Percentiles rank a stretch among this genome's conserved stretches.
Evolutionary conservation across 2,113 vertebrate species (phyloP).

Genomic region (Microtus pennsylvanicus): DNA sequence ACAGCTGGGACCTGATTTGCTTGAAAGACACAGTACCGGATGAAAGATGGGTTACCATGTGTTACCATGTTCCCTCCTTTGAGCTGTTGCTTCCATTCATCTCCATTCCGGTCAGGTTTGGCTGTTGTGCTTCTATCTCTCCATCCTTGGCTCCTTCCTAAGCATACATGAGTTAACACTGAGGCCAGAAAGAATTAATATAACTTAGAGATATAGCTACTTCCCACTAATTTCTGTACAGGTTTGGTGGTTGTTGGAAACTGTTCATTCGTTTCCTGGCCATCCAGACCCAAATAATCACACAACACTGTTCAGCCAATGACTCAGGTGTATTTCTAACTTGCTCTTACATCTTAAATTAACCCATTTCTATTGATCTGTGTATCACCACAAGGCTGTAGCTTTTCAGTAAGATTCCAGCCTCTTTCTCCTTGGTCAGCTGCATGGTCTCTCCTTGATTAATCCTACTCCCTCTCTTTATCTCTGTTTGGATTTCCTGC

Average conservation of each 20-base stretch:
- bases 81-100: not conserved
- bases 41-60: not conserved
- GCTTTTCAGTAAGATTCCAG: too few relatives aligned
- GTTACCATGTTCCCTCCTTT: not conserved
- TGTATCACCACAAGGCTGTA: too few relatives aligned
- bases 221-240: not conserved
- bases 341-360: too few relatives aligned
- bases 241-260: not conserved
- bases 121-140: not conserved
- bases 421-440: too few relatives aligned
- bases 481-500: too few relatives aligned
- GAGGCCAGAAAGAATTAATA: conserved; percentile 6
- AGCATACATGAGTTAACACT: conserved; percentile 3
- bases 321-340: too few relatives aligned
- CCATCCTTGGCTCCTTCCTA: conserved; percentile 13
- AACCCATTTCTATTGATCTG: too few relatives aligned
- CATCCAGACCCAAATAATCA: too few relatives aligned
- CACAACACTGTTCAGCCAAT: too few relatives aligned
- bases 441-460: too few relatives aligned
- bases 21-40: not conserved
- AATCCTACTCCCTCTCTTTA: too few relatives aligned
- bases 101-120: not conserved
- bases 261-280: too few relatives aligned
- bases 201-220: not conserved
- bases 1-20: not conserved